These are phyloP conservation scores for Cheirogaleus major DNA, from an alignment of 2,797 vertebrate species.

Conservation along the genomic window DNA sequence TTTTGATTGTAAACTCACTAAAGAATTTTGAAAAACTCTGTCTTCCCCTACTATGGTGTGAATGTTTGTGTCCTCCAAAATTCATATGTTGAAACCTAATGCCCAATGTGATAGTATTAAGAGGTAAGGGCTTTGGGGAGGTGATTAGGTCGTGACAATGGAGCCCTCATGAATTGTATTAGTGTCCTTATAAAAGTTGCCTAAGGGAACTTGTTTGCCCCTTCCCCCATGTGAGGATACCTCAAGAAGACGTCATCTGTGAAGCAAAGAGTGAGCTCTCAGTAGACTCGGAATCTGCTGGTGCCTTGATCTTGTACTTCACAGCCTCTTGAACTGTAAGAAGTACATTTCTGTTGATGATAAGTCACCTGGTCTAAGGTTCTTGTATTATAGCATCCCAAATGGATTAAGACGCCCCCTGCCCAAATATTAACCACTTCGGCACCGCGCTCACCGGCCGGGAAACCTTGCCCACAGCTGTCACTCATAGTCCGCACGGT, in stretches of 20 bases:
- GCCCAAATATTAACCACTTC: not conserved
- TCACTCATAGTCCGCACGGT: no score
- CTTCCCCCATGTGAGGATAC: not conserved
- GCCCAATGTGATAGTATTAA: not conserved
- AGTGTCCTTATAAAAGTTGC: not conserved
- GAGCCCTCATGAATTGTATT: not conserved
- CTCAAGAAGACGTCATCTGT: not conserved
- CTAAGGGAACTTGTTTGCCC: not conserved
- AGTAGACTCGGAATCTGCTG: not conserved
- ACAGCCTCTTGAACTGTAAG: not conserved
- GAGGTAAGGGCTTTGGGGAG: not conserved
- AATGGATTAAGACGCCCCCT: not conserved
- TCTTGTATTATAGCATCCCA: not conserved
- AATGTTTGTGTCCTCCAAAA: not conserved
- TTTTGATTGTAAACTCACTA: not conserved
- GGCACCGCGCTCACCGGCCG: no score
- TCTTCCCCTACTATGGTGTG: not conserved
- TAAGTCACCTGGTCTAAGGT: not conserved
- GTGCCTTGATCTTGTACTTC: not conserved
- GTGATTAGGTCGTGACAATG: not conserved
- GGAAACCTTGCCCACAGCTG: no score
- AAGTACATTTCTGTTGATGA: not conserved
- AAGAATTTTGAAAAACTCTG: not conserved
- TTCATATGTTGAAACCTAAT: not conserved
- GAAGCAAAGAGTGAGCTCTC: not conserved